phyloP scores from a whole-genome alignment of 1,140 invertebrate species.

The Drosophila kanapiae region DNA sequence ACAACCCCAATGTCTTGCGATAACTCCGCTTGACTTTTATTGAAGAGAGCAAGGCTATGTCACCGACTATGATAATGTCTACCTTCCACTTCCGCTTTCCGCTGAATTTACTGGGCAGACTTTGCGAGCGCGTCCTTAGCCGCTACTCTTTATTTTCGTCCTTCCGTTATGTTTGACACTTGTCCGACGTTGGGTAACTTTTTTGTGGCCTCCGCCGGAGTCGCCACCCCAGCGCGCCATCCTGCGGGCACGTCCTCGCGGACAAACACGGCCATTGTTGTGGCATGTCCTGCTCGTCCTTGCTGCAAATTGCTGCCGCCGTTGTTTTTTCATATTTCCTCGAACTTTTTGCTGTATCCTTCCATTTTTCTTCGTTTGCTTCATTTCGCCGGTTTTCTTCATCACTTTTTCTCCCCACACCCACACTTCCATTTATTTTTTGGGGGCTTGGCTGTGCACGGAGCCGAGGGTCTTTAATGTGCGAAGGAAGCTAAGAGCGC shows the following conservation, averaged over 20 bases:
- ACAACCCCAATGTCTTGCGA: constrained; percentile 11
- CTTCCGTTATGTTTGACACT: constrained; percentile 53
- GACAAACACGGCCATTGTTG: constrained; percentile 71
- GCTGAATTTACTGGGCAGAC: constrained; percentile 10
- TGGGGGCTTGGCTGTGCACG: constrained; percentile 13
- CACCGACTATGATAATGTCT: constrained; percentile 53
- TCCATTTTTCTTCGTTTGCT: constrained; percentile 45
- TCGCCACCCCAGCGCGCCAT: neutral
- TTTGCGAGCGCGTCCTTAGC: constrained; percentile 1
- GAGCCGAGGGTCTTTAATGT: constrained; percentile 32
- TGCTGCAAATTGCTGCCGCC: constrained; percentile 66
- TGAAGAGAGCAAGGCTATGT: constrained; percentile 19
- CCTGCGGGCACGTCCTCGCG: constrained; percentile 50
- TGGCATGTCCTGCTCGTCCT: constrained; percentile 71
- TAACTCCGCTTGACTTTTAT: constrained; percentile 12
- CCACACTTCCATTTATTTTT: constrained; percentile 49
- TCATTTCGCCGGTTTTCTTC: constrained; percentile 21
- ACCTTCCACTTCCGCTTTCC: constrained; percentile 25
- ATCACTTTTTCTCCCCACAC: constrained; percentile 3
- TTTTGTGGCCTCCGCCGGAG: constrained; percentile 38
- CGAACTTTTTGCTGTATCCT: constrained; percentile 44
- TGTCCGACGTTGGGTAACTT: constrained; percentile 58
- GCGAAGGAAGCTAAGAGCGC: neutral
- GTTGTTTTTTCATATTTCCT: constrained; percentile 50
- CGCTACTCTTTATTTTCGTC: constrained; percentile 38